Conservation (phyloP, 2,888 invertebrate species). For the Heteromurus nitidus region DNA sequence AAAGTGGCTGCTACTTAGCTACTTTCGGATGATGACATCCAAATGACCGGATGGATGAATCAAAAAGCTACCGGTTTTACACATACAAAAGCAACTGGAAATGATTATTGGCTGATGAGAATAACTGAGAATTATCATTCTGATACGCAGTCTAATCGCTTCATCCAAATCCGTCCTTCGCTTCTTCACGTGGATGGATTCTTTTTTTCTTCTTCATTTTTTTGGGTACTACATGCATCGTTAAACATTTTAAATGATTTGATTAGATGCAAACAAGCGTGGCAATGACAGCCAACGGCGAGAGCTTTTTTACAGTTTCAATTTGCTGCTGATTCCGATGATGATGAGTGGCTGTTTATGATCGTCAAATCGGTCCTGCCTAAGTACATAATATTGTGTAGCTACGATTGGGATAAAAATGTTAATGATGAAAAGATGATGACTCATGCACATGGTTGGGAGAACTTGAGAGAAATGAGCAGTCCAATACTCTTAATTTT, state of each 20-base stretch:
- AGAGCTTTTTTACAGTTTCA: background rate
- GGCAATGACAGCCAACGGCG: slow-evolving; percentile 24
- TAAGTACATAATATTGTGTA: no score
- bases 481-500: no score
- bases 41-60: slow-evolving; percentile 9
- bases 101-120: slow-evolving; percentile 21
- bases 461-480: no score
- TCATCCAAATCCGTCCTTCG: no score
- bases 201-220: slow-evolving; percentile 38
- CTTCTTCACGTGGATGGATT: background rate
- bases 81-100: slow-evolving; percentile 4
- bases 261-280: slow-evolving; percentile 60
- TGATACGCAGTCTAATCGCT: slow-evolving; percentile 11
- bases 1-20: background rate
- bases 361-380: no score
- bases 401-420: slow-evolving; percentile 27
- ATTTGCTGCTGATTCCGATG: slow-evolving; percentile 12
- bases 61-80: background rate
- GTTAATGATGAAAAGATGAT: slow-evolving; percentile 60
- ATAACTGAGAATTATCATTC: background rate
- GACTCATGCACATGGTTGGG: slow-evolving; percentile 55
- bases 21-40: background rate
- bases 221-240: slow-evolving; percentile 28
- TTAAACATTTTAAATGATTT: slow-evolving; percentile 43
- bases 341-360: no score